Conservation (phyloP, 2,888 invertebrate species). For the Dione vanillae region DNA sequence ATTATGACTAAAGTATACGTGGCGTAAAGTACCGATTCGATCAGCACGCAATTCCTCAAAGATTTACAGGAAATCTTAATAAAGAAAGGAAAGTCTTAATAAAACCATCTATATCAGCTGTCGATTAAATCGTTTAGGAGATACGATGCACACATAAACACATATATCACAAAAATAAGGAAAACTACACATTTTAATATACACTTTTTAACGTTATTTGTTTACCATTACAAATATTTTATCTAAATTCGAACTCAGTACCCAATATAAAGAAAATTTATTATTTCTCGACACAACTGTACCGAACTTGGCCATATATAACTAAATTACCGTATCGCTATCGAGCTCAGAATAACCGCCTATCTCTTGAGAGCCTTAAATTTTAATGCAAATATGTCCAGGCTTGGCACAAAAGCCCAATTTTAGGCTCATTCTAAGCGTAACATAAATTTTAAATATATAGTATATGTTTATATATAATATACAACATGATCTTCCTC, state of each 20-base stretch:
- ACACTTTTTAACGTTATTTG: not conserved
- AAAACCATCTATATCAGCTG: too few relatives aligned
- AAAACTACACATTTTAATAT: not conserved
- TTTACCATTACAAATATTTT: too few relatives aligned
- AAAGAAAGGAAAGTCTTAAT: too few relatives aligned
- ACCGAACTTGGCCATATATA: constrained; percentile 27
- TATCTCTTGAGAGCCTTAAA: constrained; percentile 41
- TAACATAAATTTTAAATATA: not conserved
- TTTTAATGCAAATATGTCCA: constrained; percentile 43
- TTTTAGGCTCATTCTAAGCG: constrained; percentile 32
- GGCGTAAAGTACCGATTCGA: too few relatives aligned
- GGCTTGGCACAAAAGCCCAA: constrained; percentile 38
- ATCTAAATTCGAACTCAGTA: not conserved
- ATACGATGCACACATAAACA: not conserved
- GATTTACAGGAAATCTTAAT: too few relatives aligned
- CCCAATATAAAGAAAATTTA: not conserved
- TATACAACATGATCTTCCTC: too few relatives aligned
- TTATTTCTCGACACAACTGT: not conserved
- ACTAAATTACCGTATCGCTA: constrained; percentile 36
- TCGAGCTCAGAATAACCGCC: constrained; percentile 35
- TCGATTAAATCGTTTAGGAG: not conserved
- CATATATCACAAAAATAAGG: not conserved
- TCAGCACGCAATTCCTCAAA: too few relatives aligned
- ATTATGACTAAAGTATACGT: too few relatives aligned
- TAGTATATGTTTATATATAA: not conserved